Evolutionary conservation across 2,797 vertebrate species (phyloP).

Genomic region (Scarus forsteni): DNA sequence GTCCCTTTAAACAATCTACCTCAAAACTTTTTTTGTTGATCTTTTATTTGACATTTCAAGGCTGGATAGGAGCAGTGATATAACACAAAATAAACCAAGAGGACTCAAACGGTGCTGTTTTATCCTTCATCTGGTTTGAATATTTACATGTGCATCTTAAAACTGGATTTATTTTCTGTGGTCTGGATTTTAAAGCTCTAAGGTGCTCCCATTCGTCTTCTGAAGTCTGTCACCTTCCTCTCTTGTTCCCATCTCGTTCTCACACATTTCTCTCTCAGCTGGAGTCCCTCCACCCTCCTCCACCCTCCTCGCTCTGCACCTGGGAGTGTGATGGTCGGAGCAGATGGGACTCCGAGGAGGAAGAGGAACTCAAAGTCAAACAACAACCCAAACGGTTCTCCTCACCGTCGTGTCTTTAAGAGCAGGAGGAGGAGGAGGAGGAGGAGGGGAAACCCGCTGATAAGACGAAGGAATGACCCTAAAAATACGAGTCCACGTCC

Average conservation of each 20-base stretch:
- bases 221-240: constrained; percentile 47
- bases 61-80: no score
- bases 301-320: constrained; percentile 68
- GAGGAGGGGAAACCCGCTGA: constrained; percentile 67
- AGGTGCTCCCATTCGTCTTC: constrained; percentile 2
- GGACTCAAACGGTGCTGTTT: no score
- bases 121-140: no score
- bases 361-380: constrained; percentile 72
- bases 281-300: constrained; percentile 38
- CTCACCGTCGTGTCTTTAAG: constrained; percentile 61
- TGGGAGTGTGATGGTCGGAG: constrained; percentile 78
- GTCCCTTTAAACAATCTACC: no score
- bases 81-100: no score
- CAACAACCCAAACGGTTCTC: constrained; percentile 68
- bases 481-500: constrained; percentile 17
- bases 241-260: constrained; percentile 38
- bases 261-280: constrained; percentile 59
- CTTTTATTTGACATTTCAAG: no score
- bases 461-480: constrained; percentile 30
- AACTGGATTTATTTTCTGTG: no score
- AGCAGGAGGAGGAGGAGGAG: constrained; percentile 49
- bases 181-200: no score
- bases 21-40: no score
- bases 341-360: constrained; percentile 77
- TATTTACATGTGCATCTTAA: no score